phyloP scores from a whole-genome alignment of 2,888 invertebrate species.

The Drosophila pseudotakahashii region DNA sequence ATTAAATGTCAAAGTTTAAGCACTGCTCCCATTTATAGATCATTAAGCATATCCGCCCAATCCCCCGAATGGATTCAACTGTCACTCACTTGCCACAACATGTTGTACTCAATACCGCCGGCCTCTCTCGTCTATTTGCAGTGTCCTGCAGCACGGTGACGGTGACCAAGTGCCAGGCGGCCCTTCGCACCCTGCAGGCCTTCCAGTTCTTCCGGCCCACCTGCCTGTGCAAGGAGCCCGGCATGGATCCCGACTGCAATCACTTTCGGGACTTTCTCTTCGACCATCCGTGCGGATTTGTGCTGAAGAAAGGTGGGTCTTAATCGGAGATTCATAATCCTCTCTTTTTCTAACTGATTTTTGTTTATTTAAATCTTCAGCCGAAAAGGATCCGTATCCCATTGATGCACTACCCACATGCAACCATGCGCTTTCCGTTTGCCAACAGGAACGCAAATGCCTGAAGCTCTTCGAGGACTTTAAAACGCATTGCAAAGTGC shows the following conservation, averaged over 20 bases:
- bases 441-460: conserved; percentile 92
- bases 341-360: background rate
- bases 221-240: conserved; percentile 95
- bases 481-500: conserved; percentile 93
- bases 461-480: conserved; percentile 93
- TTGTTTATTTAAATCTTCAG: conserved; percentile 38
- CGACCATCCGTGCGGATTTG: conserved; percentile 96
- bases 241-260: conserved; percentile 96
- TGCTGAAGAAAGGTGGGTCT: conserved; percentile 90
- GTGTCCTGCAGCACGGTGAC: conserved; percentile 97
- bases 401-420: conserved; percentile 95
- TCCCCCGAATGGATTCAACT: conserved; percentile 39
- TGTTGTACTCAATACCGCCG: conserved; percentile 5
- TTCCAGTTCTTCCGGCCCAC: conserved; percentile 97
- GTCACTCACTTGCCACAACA: conserved; percentile 38
- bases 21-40: conserved; percentile 75
- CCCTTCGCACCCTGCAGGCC: conserved; percentile 93
- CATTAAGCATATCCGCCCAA: conserved; percentile 61
- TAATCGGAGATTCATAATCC: too few relatives aligned
- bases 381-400: conserved; percentile 94
- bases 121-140: conserved; percentile 84
- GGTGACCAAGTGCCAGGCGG: conserved; percentile 96
- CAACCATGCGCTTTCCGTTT: conserved; percentile 94
- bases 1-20: conserved; percentile 70
- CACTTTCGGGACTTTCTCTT: conserved; percentile 96